phyloP scores from a whole-genome alignment of 2,888 invertebrate genomes.

The Petrophora chlorosata region DNA sequence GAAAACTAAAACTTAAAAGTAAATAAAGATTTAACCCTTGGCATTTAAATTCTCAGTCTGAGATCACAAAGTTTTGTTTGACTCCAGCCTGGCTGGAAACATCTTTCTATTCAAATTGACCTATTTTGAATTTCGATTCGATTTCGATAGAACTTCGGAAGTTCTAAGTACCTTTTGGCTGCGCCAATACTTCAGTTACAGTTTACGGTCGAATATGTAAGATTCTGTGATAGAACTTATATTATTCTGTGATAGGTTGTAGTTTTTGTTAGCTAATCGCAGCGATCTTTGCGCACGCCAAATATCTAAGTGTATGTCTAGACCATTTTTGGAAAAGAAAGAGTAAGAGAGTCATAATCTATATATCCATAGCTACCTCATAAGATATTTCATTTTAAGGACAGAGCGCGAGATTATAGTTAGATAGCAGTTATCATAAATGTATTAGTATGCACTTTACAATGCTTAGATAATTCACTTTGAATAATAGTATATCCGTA shows the following conservation, averaged over 20 bases:
- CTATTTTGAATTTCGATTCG: conserved; percentile 31
- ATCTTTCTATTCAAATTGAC: conserved; percentile 27
- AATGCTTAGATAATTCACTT: too few species aligned
- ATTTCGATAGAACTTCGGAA: conserved; percentile 1
- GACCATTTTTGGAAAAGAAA: too few species aligned
- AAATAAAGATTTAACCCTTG: conserved; percentile 1
- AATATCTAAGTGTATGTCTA: too few species aligned
- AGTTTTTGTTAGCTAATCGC: too few species aligned
- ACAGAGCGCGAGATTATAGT: too few species aligned
- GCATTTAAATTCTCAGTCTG: conserved; percentile 17
- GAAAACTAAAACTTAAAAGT: neutral
- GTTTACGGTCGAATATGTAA: neutral
- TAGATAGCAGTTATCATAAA: too few species aligned
- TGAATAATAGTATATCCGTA: too few species aligned
- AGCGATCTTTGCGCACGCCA: too few species aligned
- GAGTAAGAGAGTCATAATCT: too few species aligned
- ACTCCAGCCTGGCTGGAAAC: conserved; percentile 20
- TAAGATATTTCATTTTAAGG: too few species aligned
- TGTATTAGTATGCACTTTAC: too few species aligned
- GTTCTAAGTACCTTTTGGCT: conserved; percentile 8
- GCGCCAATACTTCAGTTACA: conserved; percentile 1
- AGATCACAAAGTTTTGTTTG: conserved; percentile 24
- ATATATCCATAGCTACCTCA: too few species aligned
- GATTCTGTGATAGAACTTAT: neutral
- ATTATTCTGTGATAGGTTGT: neutral